These are phyloP conservation scores for Peucedramus taeniatus DNA, from an alignment of 2,113 vertebrate species.

Conservation along the genomic window DNA sequence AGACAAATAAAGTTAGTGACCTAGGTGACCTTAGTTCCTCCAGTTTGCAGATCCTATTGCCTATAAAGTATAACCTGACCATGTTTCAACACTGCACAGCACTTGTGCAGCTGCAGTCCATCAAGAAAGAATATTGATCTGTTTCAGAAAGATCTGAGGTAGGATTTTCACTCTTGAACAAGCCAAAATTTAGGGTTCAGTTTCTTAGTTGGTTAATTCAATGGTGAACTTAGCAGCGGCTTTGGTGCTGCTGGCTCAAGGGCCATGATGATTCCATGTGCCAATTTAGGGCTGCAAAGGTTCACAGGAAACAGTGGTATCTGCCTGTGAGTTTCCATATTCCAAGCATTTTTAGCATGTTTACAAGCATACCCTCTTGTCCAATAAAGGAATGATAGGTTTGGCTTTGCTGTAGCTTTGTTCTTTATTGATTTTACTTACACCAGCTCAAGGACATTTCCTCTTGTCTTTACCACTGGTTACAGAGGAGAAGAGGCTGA, in stretches of 20 bases:
- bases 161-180: not conserved
- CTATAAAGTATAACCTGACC: not conserved
- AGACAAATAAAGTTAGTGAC: not conserved
- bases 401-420: slow-evolving; percentile 13
- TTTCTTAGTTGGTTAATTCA: not conserved
- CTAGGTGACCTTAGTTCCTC: not conserved
- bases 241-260: not conserved
- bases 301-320: not conserved
- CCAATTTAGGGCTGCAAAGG: not conserved
- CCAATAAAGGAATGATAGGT: slow-evolving; percentile 31
- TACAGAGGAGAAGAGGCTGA: accelerated
- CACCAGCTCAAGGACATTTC: not conserved
- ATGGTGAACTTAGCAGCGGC: not conserved
- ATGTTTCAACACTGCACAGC: not conserved
- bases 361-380: not conserved
- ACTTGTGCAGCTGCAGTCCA: not conserved
- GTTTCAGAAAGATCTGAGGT: not conserved
- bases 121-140: not conserved
- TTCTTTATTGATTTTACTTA: not conserved
- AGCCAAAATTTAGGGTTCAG: not conserved
- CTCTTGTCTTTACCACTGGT: not conserved
- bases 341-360: not conserved
- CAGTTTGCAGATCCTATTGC: not conserved
- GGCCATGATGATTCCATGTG: not conserved
- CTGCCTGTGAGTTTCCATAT: not conserved